These are phyloP conservation scores for Falco novaeseelandiae DNA, from an alignment of 2,797 vertebrate species.

Conservation along the genomic window DNA sequence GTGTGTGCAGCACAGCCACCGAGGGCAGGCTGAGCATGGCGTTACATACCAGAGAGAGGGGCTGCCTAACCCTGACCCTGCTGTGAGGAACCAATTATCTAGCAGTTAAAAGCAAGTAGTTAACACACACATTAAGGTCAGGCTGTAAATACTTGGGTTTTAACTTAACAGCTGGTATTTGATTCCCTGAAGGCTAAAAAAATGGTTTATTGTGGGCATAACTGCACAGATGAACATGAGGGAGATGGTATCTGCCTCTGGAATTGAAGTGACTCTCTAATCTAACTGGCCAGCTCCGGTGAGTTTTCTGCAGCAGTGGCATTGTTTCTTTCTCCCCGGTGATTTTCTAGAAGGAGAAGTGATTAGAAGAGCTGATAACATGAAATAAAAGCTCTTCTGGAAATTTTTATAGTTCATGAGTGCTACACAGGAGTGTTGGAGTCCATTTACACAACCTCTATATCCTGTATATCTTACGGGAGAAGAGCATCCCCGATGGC, in stretches of 20 bases:
- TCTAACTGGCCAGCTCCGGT: not conserved
- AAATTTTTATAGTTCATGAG: not conserved
- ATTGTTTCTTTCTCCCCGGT: not conserved
- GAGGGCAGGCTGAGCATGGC: accelerated
- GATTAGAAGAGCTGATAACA: not conserved
- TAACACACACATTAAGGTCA: not conserved
- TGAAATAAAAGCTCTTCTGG: not conserved
- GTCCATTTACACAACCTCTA: not conserved
- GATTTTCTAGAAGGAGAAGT: not conserved
- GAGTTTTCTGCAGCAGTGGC: not conserved
- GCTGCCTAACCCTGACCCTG: not conserved
- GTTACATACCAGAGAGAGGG: not conserved
- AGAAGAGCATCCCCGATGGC: not conserved
- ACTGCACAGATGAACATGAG: not conserved
- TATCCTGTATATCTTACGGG: not conserved
- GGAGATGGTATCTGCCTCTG: not conserved
- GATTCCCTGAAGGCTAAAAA: not conserved
- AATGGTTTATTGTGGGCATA: not conserved
- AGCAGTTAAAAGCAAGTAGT: not conserved
- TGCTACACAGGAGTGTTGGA: accelerated
- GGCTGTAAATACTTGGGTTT: not conserved
- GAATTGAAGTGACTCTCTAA: not conserved
- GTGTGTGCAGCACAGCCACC: not conserved
- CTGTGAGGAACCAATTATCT: not conserved
- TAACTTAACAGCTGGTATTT: not conserved